Evolutionary conservation across 2,113 vertebrate genomes (phyloP).

Genomic region (Vanacampus margaritifer): DNA sequence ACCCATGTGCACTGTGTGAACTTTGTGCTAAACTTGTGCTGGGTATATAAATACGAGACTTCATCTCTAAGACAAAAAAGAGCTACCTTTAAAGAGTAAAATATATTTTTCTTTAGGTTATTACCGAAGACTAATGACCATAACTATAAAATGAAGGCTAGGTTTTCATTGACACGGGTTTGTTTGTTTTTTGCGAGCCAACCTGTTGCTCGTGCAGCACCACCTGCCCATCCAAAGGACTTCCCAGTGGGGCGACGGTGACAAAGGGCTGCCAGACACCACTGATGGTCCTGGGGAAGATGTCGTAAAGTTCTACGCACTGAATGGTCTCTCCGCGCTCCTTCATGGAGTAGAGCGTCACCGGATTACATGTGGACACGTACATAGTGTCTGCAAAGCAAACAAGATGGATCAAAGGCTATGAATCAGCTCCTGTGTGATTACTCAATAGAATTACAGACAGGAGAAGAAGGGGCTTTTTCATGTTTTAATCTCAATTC

Average conservation of each 20-base stretch:
- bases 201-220: slow-evolving; percentile 96
- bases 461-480: background rate
- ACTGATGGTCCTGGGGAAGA: slow-evolving; percentile 84
- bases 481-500: background rate
- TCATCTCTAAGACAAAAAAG: too few species aligned
- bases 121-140: background rate
- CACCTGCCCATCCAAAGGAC: slow-evolving; percentile 85
- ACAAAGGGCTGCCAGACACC: slow-evolving; percentile 89
- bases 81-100: too few species aligned
- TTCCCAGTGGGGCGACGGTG: slow-evolving; percentile 82
- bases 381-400: slow-evolving; percentile 73
- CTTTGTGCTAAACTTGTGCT: too few species aligned
- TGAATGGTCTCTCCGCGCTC: slow-evolving; percentile 69
- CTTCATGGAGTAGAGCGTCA: slow-evolving; percentile 85
- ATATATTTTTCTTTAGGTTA: too few species aligned
- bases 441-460: background rate
- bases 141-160: background rate
- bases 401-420: background rate
- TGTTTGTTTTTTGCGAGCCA: slow-evolving; percentile 6
- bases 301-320: slow-evolving; percentile 84
- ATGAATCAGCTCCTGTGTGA: background rate
- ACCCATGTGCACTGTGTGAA: too few species aligned
- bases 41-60: too few species aligned
- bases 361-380: slow-evolving; percentile 86
- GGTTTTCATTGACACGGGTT: background rate